Conservation (phyloP, 2,797 vertebrate species). For the Yasuhikotakia modesta region DNA sequence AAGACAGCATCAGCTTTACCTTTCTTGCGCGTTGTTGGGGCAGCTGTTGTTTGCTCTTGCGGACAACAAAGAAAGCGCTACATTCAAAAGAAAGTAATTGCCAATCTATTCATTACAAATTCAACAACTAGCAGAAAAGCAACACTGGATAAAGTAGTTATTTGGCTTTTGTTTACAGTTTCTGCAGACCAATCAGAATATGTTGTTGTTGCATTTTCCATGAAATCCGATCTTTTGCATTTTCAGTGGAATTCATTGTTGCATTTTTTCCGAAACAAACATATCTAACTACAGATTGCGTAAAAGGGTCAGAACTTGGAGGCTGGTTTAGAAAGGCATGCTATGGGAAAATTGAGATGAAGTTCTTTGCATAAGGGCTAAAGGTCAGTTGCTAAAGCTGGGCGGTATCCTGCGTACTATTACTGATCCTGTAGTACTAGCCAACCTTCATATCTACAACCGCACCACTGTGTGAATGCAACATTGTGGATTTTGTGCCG, state of each 20-base stretch:
- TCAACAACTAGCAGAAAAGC: constrained; percentile 31
- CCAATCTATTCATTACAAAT: constrained; percentile 49
- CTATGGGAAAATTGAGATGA: constrained; percentile 16
- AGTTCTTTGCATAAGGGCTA: not conserved
- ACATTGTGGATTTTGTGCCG: not conserved
- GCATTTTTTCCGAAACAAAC: constrained; percentile 30
- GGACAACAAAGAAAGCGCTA: constrained; percentile 27
- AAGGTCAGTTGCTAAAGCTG: constrained; percentile 15
- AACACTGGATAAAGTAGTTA: not conserved
- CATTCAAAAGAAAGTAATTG: constrained; percentile 1
- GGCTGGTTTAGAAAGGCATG: not conserved
- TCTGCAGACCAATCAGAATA: not conserved
- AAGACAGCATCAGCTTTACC: constrained; percentile 20
- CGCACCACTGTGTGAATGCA: not conserved
- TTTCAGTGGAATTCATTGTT: constrained; percentile 31
- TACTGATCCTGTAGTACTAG: not conserved
- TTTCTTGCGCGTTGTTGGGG: constrained; percentile 38
- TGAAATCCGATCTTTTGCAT: constrained; percentile 45
- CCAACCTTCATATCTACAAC: not conserved
- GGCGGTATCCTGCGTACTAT: not conserved
- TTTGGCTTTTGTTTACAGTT: constrained; percentile 41
- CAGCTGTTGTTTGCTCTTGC: constrained; percentile 55
- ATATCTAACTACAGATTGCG: not conserved
- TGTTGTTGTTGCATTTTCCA: constrained; percentile 40
- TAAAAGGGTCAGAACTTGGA: not conserved